Conservation (phyloP, 2,888 invertebrate species). For the Eupithecia insigniata region DNA sequence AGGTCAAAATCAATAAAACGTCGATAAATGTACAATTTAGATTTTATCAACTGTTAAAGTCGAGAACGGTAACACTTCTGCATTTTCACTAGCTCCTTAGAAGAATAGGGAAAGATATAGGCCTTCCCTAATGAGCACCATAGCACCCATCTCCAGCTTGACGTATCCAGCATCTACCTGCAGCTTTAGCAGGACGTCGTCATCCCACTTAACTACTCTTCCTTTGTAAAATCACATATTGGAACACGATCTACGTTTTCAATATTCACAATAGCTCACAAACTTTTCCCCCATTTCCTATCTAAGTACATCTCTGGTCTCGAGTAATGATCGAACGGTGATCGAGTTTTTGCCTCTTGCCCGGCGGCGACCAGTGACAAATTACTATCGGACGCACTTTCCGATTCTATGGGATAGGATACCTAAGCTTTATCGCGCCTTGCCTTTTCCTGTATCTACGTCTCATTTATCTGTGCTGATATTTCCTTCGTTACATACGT, state of each 20-base stretch:
- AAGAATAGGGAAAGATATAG: too few relatives aligned
- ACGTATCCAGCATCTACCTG: neutral
- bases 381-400: slow-evolving; percentile 54
- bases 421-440: slow-evolving; percentile 2
- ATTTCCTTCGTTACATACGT: too few relatives aligned
- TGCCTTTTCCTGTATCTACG: slow-evolving; percentile 9
- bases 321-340: slow-evolving; percentile 43
- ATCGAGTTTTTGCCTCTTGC: slow-evolving; percentile 44
- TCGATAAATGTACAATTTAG: too few relatives aligned
- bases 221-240: neutral
- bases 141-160: too few relatives aligned
- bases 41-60: too few relatives aligned
- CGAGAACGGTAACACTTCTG: too few relatives aligned
- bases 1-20: too few relatives aligned
- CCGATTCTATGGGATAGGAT: slow-evolving; percentile 49
- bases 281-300: neutral
- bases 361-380: slow-evolving; percentile 46
- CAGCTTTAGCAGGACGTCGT: too few relatives aligned
- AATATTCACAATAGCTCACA: neutral
- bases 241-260: neutral
- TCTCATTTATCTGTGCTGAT: too few relatives aligned
- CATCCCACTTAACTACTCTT: neutral
- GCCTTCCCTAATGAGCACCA: too few relatives aligned
- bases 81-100: too few relatives aligned
- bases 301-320: slow-evolving; percentile 16